phyloP scores from a whole-genome alignment of 1,140 invertebrate species.

The Sweltsa coloradensis region DNA sequence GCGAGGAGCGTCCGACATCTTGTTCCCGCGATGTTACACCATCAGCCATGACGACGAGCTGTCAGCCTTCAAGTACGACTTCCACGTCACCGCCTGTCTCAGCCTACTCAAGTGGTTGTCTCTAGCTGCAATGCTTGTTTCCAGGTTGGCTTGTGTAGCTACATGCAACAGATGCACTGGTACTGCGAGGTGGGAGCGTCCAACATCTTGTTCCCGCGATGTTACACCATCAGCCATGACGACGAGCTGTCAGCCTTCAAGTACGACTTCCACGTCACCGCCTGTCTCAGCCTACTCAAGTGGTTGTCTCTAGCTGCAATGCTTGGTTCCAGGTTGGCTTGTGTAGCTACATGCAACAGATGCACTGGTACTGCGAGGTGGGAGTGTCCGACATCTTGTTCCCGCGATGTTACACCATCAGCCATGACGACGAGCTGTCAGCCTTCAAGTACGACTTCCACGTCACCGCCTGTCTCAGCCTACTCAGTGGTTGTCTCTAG shows the following conservation, averaged over 20 bases:
- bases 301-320: no score
- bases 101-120: constrained; percentile 67
- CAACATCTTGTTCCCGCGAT: constrained; percentile 71
- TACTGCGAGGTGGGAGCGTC: constrained; percentile 70
- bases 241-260: constrained; percentile 81
- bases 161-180: constrained; percentile 80
- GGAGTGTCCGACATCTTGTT: constrained; percentile 68
- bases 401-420: constrained; percentile 77
- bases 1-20: constrained; percentile 66
- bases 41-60: constrained; percentile 76
- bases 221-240: constrained; percentile 71
- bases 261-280: constrained; percentile 82
- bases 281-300: constrained; percentile 71
- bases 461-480: constrained; percentile 72
- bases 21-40: constrained; percentile 81
- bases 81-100: constrained; percentile 77
- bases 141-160: constrained; percentile 60
- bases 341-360: constrained; percentile 66
- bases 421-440: constrained; percentile 71
- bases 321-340: constrained; percentile 61
- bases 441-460: constrained; percentile 85
- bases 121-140: no score
- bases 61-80: constrained; percentile 80
- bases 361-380: constrained; percentile 80
- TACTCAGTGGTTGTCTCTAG: no score